Evolutionary conservation across 2,797 vertebrate species (phyloP), one percentile per base, ranked within the genome.

Genomic region (Hoplostethus atlanticus): DNA sequence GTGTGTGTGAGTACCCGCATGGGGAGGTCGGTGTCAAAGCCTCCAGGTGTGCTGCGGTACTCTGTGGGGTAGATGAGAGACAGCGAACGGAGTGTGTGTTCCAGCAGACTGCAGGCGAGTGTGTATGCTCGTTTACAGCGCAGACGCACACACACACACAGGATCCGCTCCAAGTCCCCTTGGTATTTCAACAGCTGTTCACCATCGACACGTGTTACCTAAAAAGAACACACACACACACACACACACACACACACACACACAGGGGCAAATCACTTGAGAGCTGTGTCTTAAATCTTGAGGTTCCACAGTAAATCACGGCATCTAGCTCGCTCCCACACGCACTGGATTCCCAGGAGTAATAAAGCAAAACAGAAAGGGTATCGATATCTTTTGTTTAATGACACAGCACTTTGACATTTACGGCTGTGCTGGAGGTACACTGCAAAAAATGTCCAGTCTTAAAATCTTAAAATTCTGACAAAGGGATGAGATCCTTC

Each of bases 131-230:
- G 96, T 91, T 98, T 99, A 87, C 97, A 98, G 88, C 95, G 96
- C 90, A 99, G 93, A 55, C 95, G 96, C 81, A 98, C 91, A 28
- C 96, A 97, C 89, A 94, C 92, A 51, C 95, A 92, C 76, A 99
- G 94, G 89, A 97, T 97, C 89, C 93, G 94, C 84, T 97, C 95
- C 93, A 99, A 94, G 84, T 98, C 96, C 70, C 95, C 94, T 80
- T 86, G 95, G 91, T 98, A 99, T 2, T 92, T 94, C 65, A 98
- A 93, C 91, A 99, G 93, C 93, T 98, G 97, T 91, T 96, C 96
- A 38, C 97, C 98, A 89, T 99, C 97, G 88, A 99, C 97, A 81
- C 97, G 96, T 64, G 96, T 97, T 86, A 99, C 96, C 97, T 99
- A 87, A 73, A 85, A 57, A 71, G 59, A 85, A 69, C 51, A 75